phyloP scores from a whole-genome alignment of 2,797 vertebrate genomes.

The Trachurus trachurus region DNA sequence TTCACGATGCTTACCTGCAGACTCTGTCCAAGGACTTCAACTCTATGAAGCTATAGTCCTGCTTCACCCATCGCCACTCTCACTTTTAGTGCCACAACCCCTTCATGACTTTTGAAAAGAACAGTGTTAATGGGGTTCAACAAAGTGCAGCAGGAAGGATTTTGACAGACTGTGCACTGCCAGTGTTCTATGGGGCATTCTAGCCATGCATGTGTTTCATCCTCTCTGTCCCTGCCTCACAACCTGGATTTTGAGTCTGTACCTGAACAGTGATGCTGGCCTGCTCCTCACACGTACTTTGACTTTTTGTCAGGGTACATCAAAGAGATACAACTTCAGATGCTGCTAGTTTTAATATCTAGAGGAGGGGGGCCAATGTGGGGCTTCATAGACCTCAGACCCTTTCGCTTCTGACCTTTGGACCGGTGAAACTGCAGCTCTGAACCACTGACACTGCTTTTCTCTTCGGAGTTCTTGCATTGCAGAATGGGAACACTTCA shows the following conservation, averaged over 20 bases:
- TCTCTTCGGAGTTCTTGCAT: constrained; percentile 14
- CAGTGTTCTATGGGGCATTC: background rate
- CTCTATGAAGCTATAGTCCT: constrained; percentile 89
- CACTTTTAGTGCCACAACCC: background rate
- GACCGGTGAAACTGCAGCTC: constrained; percentile 12
- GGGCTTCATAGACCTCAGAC: constrained; percentile 3
- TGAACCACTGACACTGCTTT: constrained; percentile 5
- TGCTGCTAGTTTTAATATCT: constrained; percentile 1
- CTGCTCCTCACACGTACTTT: background rate
- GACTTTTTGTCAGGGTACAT: constrained; percentile 1
- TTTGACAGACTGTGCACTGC: constrained; percentile 2
- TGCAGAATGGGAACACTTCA: background rate
- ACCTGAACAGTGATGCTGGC: constrained; percentile 13
- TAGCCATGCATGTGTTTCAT: constrained; percentile 12
- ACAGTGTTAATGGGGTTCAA: background rate
- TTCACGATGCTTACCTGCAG: constrained; percentile 95
- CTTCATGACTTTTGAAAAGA: constrained; percentile 13
- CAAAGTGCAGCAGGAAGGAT: constrained; percentile 28
- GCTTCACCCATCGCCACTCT: background rate
- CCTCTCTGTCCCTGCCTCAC: background rate
- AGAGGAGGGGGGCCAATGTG: constrained; percentile 16
- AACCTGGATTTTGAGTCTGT: constrained; percentile 14
- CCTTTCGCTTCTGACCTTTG: background rate
- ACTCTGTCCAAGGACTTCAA: constrained; percentile 91
- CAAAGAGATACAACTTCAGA: background rate